Evolutionary conservation across 2,888 invertebrate species (phyloP), one percentile per base, ranked within the genome.

Genomic region (Lumbricus terrestris): DNA sequence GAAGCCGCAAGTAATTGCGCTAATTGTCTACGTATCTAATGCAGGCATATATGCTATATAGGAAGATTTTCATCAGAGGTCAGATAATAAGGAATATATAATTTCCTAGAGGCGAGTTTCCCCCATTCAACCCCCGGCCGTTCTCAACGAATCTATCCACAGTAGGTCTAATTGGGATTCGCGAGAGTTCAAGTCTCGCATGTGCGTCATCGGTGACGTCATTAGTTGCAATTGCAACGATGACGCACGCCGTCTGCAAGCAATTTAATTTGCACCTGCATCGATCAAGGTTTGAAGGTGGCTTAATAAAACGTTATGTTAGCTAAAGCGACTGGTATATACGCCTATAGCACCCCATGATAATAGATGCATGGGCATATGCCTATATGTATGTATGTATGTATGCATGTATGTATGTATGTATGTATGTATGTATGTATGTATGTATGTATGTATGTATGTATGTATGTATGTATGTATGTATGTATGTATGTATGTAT

Each of bases 401-500:
- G 15, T 42, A 11, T 42, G 42, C 18, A 16, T 42, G 42, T 42
- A 16, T 42, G 18, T 42, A 15, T 42, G 18, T 42, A 15, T 42
- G 18, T 42, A 15, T 42, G 16, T 42, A 15, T 42, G 18, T 42
- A 15, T 16, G 18, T 42, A 42, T 42, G 18, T 42, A 15, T 42
- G 18, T 42, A 15, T 16, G 16, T 42, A 15, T 42, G 15, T 11
- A 18, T 42, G 42, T 42, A 42, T 42, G 16, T 42, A 42, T 42
- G 16, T 16, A 42, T 38, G 38, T 38, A 38, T 38, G 38, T 38
- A 38, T 38, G 38, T 38, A 38, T 38, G 38, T 38, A 38, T 38
- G 38, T 38, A 38, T 82, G 82, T 82, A n/a, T 82, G 23, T 82
- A 82, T 82, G 23, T 82, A 89, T 54, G 83, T 88, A 89, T 89